Percentiles rank a stretch among this genome's conserved stretches.
phyloP scores from a whole-genome alignment of 2,888 invertebrate species.

The Caenorhabditis afra region DNA sequence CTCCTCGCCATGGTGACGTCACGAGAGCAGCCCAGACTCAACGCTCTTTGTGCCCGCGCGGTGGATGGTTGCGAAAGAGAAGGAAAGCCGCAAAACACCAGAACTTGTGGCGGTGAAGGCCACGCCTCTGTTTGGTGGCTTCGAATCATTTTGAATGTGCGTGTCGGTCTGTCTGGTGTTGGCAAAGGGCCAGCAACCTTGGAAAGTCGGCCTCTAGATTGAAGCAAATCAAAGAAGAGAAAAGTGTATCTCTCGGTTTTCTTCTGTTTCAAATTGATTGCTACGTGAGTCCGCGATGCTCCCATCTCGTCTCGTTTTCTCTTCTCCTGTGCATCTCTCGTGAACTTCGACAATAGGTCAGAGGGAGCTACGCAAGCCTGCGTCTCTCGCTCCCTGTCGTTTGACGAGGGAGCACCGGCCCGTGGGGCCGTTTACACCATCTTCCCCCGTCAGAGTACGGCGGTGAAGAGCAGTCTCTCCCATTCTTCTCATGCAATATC shows the following conservation, averaged over 20 bases:
- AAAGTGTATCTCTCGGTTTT: slow-evolving; percentile 5
- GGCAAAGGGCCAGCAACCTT: slow-evolving; percentile 13
- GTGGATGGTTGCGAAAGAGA: slow-evolving; percentile 31
- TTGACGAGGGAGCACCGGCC: slow-evolving; percentile 30
- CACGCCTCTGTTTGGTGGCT: not conserved
- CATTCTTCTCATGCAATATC: slow-evolving; percentile 39
- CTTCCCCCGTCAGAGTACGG: slow-evolving; percentile 51
- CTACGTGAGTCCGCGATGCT: not conserved
- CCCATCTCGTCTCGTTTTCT: slow-evolving; percentile 6
- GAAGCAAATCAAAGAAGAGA: not conserved
- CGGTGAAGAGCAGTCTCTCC: slow-evolving; percentile 20
- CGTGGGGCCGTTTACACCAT: slow-evolving; percentile 44
- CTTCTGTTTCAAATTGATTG: slow-evolving; percentile 48
- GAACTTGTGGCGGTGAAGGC: too few relatives aligned
- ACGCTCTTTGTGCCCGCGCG: slow-evolving; percentile 37
- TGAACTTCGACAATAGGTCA: slow-evolving; percentile 55
- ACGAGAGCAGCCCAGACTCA: slow-evolving; percentile 24
- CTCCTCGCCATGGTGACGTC: slow-evolving; percentile 37
- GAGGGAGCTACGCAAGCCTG: slow-evolving; percentile 27
- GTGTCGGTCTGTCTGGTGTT: not conserved
- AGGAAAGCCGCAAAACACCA: too few relatives aligned
- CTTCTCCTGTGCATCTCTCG: slow-evolving; percentile 29
- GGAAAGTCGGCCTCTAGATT: not conserved
- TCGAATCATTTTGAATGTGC: not conserved
- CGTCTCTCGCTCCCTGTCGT: slow-evolving; percentile 39